phyloP scores from a whole-genome alignment of 1,140 invertebrate genomes.

The Nephotettix cincticeps region DNA sequence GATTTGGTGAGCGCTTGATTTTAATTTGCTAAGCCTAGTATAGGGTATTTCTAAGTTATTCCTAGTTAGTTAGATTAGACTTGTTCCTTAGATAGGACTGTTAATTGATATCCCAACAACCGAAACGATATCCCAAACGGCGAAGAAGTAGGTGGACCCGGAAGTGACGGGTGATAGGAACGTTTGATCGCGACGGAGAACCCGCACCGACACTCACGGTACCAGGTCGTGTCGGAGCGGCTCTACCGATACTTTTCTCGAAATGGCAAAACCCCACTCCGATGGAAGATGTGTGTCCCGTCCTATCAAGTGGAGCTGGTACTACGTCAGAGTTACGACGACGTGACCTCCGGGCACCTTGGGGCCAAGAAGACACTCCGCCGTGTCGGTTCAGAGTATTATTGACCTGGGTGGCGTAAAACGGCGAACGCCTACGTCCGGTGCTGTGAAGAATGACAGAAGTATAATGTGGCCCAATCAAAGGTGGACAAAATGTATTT shows the following conservation, averaged over 20 bases:
- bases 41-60: too few relatives aligned
- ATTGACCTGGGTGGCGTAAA: constrained; percentile 41
- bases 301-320: constrained; percentile 29
- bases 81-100: too few relatives aligned
- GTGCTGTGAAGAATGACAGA: constrained; percentile 39
- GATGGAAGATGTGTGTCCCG: too few relatives aligned
- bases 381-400: constrained; percentile 34
- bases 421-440: constrained; percentile 38
- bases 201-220: too few relatives aligned
- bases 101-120: too few relatives aligned
- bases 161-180: neutral
- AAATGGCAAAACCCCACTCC: constrained; percentile 43
- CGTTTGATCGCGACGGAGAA: neutral
- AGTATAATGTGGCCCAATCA: constrained; percentile 41
- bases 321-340: constrained; percentile 38
- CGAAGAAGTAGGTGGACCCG: neutral
- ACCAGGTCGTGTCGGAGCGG: too few relatives aligned
- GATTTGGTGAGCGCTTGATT: too few relatives aligned
- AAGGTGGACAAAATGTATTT: constrained; percentile 42
- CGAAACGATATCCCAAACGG: too few relatives aligned
- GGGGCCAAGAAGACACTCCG: constrained; percentile 41
- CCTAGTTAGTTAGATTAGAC: too few relatives aligned
- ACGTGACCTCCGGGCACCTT: constrained; percentile 34
- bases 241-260: too few relatives aligned
- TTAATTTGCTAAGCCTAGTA: too few relatives aligned